Evolutionary conservation across 1,140 invertebrate species (phyloP).

Genomic region (Drosophila seguyi): DNA sequence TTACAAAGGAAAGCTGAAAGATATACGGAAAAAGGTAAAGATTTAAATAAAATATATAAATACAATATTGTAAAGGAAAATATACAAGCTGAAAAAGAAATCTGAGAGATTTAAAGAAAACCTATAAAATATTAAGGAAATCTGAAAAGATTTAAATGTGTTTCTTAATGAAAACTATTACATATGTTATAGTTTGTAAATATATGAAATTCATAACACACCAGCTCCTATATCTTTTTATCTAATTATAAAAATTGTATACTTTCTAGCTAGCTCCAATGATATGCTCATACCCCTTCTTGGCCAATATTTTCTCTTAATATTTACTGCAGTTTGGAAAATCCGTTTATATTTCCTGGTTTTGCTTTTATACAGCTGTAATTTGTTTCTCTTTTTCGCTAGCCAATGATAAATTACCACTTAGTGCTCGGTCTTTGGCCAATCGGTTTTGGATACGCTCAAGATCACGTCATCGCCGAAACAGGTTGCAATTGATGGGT

Average conservation of each 20-base stretch:
- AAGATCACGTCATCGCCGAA: slow-evolving; percentile 66
- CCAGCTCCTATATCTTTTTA: no score
- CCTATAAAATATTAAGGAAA: not conserved
- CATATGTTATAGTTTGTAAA: not conserved
- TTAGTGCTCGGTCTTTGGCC: slow-evolving; percentile 36
- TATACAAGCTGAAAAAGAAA: no score
- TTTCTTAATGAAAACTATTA: no score
- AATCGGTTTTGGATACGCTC: slow-evolving; percentile 37
- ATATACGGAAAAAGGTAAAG: no score
- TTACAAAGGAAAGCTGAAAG: no score
- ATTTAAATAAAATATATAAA: no score
- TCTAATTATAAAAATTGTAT: no score
- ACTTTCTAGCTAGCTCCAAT: no score
- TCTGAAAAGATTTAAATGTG: no score
- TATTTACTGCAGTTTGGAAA: slow-evolving; percentile 5
- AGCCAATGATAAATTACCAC: slow-evolving; percentile 70
- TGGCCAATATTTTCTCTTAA: slow-evolving; percentile 27
- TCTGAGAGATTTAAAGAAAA: not conserved
- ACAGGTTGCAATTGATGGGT: slow-evolving; percentile 42
- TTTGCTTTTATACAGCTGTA: not conserved
- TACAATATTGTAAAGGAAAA: no score
- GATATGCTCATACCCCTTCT: not conserved
- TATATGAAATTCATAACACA: not conserved
- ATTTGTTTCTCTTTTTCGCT: slow-evolving; percentile 1
- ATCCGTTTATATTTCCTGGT: slow-evolving; percentile 78